Evolutionary conservation across 2,797 vertebrate species (phyloP).

Genomic region (Lophotriccus pileatus): DNA sequence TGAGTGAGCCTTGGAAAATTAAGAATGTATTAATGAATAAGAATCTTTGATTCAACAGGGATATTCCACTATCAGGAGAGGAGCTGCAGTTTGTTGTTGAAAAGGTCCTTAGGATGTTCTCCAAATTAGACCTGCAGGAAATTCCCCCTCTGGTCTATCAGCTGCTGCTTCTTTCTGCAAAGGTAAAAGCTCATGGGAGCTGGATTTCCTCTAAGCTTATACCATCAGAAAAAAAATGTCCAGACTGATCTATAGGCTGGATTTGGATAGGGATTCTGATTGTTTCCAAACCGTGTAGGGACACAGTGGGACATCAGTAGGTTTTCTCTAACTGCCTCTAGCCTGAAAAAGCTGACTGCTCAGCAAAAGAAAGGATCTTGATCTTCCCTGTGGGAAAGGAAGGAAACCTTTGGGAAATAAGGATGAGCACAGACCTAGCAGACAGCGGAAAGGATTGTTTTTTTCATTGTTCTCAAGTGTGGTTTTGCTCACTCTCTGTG

Average conservation of each 20-base stretch:
- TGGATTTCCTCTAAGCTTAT: not conserved
- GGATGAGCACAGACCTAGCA: not conserved
- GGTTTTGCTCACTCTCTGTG: not conserved
- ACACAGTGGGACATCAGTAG: not conserved
- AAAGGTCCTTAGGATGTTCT: constrained; percentile 89
- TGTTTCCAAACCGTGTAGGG: not conserved
- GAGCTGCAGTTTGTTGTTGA: constrained; percentile 90
- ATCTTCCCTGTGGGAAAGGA: not conserved
- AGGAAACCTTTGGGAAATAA: not conserved
- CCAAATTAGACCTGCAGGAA: constrained; percentile 91
- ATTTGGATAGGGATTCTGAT: not conserved
- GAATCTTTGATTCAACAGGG: constrained; percentile 73
- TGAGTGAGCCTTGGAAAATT: not conserved
- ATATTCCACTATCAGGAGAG: constrained; percentile 87
- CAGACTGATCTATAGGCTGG: not conserved
- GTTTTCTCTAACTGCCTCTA: not conserved
- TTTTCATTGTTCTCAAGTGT: not conserved
- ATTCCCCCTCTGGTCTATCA: constrained; percentile 95
- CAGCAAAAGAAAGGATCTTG: not conserved
- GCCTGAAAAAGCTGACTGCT: not conserved
- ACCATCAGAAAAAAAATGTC: not conserved
- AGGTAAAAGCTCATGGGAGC: constrained; percentile 71
- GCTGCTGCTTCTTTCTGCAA: constrained; percentile 90
- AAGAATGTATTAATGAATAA: not conserved
- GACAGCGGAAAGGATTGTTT: not conserved